phyloP scores from a whole-genome alignment of 2,113 vertebrate species.

The Labeo rohita region DNA sequence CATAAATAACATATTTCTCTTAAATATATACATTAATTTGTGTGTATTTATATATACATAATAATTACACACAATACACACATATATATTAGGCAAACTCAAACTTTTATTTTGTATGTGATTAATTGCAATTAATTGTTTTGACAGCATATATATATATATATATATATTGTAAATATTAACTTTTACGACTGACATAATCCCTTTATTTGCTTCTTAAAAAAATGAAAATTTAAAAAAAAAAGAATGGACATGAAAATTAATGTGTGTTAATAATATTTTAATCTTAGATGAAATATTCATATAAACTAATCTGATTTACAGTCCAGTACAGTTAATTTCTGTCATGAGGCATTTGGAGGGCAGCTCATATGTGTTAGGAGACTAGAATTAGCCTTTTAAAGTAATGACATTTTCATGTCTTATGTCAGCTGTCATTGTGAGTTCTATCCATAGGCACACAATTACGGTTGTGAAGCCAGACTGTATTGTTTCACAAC shows the following conservation, averaged over 20 bases:
- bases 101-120: too few relatives aligned
- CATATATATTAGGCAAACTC: too few relatives aligned
- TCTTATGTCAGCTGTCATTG: slow-evolving; percentile 11
- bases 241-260: not conserved
- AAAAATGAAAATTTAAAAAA: too few relatives aligned
- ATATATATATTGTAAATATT: too few relatives aligned
- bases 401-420: slow-evolving; percentile 36
- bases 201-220: too few relatives aligned
- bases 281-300: not conserved
- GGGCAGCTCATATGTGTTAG: not conserved
- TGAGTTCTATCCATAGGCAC: slow-evolving; percentile 3
- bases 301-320: not conserved
- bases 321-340: not conserved
- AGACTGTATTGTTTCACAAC: slow-evolving; percentile 46
- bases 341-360: not conserved
- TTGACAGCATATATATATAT: too few relatives aligned
- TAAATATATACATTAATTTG: too few relatives aligned
- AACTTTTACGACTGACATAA: too few relatives aligned
- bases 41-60: too few relatives aligned
- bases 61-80: too few relatives aligned
- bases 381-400: not conserved
- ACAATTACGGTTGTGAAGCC: slow-evolving; percentile 40
- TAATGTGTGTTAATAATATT: not conserved
- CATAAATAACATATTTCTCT: too few relatives aligned
- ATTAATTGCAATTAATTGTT: too few relatives aligned